Percentiles rank a stretch among this genome's conserved stretches.
Evolutionary conservation across 2,888 invertebrate genomes (phyloP).

Genomic region (Drymonia ruficornis): DNA sequence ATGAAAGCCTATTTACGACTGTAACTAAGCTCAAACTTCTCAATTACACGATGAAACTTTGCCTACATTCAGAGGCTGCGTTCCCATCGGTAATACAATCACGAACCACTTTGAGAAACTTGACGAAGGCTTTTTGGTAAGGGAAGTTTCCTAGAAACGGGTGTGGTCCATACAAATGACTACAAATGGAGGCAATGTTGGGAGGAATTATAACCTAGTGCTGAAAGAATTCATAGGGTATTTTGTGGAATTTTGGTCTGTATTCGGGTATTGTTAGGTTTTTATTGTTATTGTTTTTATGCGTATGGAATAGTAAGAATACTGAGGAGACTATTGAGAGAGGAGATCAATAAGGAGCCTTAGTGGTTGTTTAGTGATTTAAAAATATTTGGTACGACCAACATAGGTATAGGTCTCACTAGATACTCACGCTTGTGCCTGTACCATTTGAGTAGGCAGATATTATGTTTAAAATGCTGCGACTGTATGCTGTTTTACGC

Average conservation of each 20-base stretch:
- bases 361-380: too few species aligned
- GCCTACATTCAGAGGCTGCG: conserved; percentile 46
- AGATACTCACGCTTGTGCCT: too few species aligned
- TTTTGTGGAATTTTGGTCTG: conserved; percentile 8
- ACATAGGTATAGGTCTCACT: too few species aligned
- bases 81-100: conserved; percentile 69
- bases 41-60: conserved; percentile 40
- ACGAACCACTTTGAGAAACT: conserved; percentile 76
- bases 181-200: conserved; percentile 56
- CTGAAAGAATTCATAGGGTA: conserved; percentile 27
- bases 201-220: conserved; percentile 53
- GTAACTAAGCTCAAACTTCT: conserved; percentile 23
- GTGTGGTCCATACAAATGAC: conserved; percentile 74
- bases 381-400: too few species aligned
- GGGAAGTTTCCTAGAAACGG: conserved; percentile 66
- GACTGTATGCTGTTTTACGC: too few species aligned
- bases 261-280: neutral
- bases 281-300: neutral
- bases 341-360: too few species aligned
- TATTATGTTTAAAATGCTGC: too few species aligned
- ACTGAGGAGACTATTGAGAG: too few species aligned
- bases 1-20: neutral
- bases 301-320: neutral
- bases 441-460: too few species aligned
- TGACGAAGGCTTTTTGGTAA: conserved; percentile 79